phyloP scores from a whole-genome alignment of 2,888 invertebrate species.

The Caenorhabditis imperialis region DNA sequence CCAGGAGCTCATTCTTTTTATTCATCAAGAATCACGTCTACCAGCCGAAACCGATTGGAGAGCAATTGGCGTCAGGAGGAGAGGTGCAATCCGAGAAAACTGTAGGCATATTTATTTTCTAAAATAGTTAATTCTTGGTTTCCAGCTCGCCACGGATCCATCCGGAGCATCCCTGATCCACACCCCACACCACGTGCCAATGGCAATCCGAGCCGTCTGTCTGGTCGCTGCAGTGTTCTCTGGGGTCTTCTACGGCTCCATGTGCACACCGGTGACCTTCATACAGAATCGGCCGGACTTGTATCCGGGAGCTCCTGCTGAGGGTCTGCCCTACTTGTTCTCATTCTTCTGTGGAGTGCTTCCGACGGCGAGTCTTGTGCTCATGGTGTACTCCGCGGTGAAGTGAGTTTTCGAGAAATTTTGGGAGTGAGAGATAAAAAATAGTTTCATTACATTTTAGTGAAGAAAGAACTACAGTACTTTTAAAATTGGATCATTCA shows the following conservation, averaged over 20 bases:
- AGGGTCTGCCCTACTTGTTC: slow-evolving; percentile 79
- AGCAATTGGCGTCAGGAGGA: slow-evolving; percentile 17
- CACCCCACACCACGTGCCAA: too few relatives aligned
- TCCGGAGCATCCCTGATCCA: too few relatives aligned
- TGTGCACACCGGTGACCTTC: slow-evolving; percentile 80
- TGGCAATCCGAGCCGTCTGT: slow-evolving; percentile 58
- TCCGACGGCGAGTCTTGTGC: slow-evolving; percentile 78
- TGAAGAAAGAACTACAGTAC: too few relatives aligned
- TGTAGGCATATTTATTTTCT: slow-evolving; percentile 2
- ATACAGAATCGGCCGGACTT: slow-evolving; percentile 78
- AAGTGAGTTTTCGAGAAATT: slow-evolving; percentile 65
- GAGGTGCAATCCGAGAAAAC: slow-evolving; percentile 32
- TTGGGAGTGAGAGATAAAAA: too few relatives aligned
- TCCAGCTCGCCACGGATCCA: too few relatives aligned
- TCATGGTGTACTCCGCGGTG: slow-evolving; percentile 75
- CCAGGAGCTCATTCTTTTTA: slow-evolving; percentile 59
- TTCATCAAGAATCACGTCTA: slow-evolving; percentile 63
- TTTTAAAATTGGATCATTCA: too few relatives aligned
- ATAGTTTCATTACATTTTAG: background rate
- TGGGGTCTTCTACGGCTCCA: slow-evolving; percentile 79
- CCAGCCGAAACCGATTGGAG: slow-evolving; percentile 20
- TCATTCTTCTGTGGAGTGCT: slow-evolving; percentile 79
- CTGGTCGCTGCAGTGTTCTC: slow-evolving; percentile 78
- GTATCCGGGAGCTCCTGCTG: slow-evolving; percentile 55
- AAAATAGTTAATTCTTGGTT: too few relatives aligned